A percentile compares a stretch with the other conserved stretches of the same genome.
Evolutionary conservation across 2,888 invertebrate genomes (phyloP).

Genomic region (Drosophila nr. perissopoda): DNA sequence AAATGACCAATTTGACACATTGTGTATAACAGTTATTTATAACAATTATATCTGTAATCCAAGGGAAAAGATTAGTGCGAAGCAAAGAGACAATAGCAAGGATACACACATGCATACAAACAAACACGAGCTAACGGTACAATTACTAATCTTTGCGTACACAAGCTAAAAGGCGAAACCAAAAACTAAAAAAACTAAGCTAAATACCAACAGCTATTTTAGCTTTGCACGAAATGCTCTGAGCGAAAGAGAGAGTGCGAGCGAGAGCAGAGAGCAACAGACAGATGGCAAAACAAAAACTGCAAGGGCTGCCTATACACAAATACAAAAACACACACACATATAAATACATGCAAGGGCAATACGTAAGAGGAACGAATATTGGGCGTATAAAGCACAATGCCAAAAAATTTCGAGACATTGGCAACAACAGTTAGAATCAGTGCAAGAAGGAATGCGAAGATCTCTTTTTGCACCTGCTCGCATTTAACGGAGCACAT

Average conservation of each 20-base stretch:
- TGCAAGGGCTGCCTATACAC: slow-evolving; percentile 53
- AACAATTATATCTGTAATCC: slow-evolving; percentile 2
- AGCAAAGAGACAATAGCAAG: slow-evolving; percentile 22
- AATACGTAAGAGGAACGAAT: slow-evolving; percentile 43
- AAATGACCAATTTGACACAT: slow-evolving; percentile 31
- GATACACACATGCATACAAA: slow-evolving; percentile 13
- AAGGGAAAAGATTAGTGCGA: slow-evolving; percentile 4
- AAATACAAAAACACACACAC: slow-evolving; percentile 3
- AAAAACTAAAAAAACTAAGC: slow-evolving; percentile 16
- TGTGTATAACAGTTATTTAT: slow-evolving; percentile 35
- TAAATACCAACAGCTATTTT: slow-evolving; percentile 60
- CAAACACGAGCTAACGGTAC: slow-evolving; percentile 22
- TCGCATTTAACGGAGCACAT: slow-evolving; percentile 32
- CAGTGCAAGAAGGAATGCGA: slow-evolving; percentile 5
- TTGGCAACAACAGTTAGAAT: slow-evolving; percentile 30
- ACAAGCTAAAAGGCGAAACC: slow-evolving; percentile 26
- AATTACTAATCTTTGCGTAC: slow-evolving; percentile 23
- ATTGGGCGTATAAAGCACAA: slow-evolving; percentile 39
- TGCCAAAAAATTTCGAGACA: slow-evolving; percentile 23
- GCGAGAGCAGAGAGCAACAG: slow-evolving; percentile 30
- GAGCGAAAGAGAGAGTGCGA: slow-evolving; percentile 21
- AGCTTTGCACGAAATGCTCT: slow-evolving; percentile 44
- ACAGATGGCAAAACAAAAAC: slow-evolving; percentile 56
- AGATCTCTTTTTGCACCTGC: slow-evolving; percentile 44
- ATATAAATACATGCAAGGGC: background rate